Evolutionary conservation across 2,113 vertebrate genomes (phyloP).

Genomic region (Taxidea taxus): DNA sequence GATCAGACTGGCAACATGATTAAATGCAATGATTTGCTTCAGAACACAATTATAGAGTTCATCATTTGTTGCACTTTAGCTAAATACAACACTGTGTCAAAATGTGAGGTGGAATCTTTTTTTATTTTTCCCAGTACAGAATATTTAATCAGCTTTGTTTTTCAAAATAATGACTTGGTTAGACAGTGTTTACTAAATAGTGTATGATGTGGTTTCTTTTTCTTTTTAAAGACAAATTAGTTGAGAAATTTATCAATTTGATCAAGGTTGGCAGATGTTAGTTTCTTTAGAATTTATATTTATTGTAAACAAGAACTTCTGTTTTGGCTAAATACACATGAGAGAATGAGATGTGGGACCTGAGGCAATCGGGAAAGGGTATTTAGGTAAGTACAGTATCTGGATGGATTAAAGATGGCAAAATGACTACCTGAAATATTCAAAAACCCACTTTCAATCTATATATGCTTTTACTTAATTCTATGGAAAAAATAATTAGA

Average conservation of each 20-base stretch:
- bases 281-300: background rate
- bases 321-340: background rate
- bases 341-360: background rate
- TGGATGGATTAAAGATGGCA: background rate
- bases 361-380: background rate
- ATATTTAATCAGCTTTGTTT: background rate
- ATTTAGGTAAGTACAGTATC: background rate
- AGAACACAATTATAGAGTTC: background rate
- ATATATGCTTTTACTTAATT: constrained; percentile 2
- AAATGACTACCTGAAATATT: background rate
- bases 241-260: background rate
- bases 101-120: background rate
- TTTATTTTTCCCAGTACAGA: background rate
- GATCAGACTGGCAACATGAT: constrained; percentile 19
- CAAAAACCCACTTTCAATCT: background rate
- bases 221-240: background rate
- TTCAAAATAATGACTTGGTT: constrained; percentile 32
- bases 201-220: background rate
- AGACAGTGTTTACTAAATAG: background rate
- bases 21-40: constrained; percentile 1
- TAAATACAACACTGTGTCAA: constrained; percentile 23
- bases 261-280: background rate
- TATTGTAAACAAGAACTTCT: background rate
- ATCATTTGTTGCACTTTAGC: background rate
- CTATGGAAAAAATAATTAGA: background rate